Evolutionary conservation across 2,113 vertebrate species (phyloP), one percentile per base, ranked within the genome.

Genomic region (Sturnus vulgaris): DNA sequence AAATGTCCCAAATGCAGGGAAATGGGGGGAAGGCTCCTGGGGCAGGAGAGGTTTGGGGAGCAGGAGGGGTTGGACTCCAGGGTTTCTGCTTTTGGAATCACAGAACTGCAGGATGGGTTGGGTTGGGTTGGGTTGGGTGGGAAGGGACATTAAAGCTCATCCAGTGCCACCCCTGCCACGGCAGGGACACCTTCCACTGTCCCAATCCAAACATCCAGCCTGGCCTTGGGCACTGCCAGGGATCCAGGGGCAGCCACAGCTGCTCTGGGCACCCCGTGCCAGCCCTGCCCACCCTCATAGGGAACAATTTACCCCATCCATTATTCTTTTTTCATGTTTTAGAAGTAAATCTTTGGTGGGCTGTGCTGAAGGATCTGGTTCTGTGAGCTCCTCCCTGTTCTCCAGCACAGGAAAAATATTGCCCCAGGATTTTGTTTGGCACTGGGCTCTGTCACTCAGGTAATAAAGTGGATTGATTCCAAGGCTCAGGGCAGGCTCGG

Each of bases 1-100:
- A 61, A 49, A 21, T 9, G 71, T 11, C 17, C 56, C 37, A 7
- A 15, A 4, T 2, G 24, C 23, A 12, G 5, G 6, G 37, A 5
- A 23, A 44, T 40, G 9, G 18, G 23, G 0, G 0, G 15, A 3
- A 16, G 31, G 72, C 49, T 83, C 1, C 0, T 37, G 57, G 22
- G 15, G 17, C 15, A 1, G 64, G 39, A 72, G 15, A n/a, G 42
- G 30, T 23, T 19, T 2, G 28, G 49, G 27, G 3, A 69, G 35
- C 55, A 46, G 3, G 25, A 60, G 21, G 27, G 28, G 20, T 61
- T 57, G 25, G 56, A 6, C 37, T 10, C 27, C 50, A 59, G 35
- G 73, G 35, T 16, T n/a, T 8, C 16, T 53, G 35, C 60, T 78
- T 7, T 14, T 8, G 1, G 23, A 40, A n/a, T 30, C 28, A 7